phyloP scores from a whole-genome alignment of 2,113 vertebrate genomes.

The Cyprinodon brontotheroides region DNA sequence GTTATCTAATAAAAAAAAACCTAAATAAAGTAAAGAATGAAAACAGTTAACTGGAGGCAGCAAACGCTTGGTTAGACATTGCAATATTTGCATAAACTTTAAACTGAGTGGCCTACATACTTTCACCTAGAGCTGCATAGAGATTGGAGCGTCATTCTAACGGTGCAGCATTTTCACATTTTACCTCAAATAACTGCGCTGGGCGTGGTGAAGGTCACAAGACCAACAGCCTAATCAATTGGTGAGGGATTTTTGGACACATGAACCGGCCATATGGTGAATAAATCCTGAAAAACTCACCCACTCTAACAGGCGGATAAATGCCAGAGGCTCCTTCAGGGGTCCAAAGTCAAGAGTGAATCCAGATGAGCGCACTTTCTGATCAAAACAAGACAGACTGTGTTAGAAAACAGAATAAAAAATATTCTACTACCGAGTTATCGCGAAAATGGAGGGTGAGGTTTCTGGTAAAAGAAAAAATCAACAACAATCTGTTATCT shows the following conservation, averaged over 20 bases:
- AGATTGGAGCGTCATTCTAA: background rate
- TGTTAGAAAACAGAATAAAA: background rate
- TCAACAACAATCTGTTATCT: too few relatives aligned
- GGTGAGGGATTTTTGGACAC: background rate
- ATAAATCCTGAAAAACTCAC: slow-evolving; percentile 74
- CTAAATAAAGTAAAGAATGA: background rate
- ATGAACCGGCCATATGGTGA: slow-evolving; percentile 18
- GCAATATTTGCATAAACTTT: background rate
- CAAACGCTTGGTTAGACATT: background rate
- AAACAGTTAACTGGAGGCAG: background rate
- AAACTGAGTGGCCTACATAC: background rate
- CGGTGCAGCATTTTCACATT: slow-evolving; percentile 1
- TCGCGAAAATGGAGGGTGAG: background rate
- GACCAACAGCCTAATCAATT: slow-evolving; percentile 48
- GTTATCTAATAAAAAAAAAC: background rate
- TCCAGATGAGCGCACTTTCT: slow-evolving; percentile 73
- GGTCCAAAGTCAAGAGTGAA: slow-evolving; percentile 82
- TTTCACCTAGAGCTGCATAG: background rate
- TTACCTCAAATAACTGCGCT: background rate
- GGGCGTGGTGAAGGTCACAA: slow-evolving; percentile 51
- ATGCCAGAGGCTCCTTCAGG: slow-evolving; percentile 90
- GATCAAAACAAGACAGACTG: background rate
- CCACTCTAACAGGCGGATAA: slow-evolving; percentile 92
- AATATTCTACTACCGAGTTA: background rate
- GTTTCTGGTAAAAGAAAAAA: slow-evolving; percentile 5